phyloP scores from a whole-genome alignment of 2,888 invertebrate genomes.

The Glyphotaelius pellucidus region DNA sequence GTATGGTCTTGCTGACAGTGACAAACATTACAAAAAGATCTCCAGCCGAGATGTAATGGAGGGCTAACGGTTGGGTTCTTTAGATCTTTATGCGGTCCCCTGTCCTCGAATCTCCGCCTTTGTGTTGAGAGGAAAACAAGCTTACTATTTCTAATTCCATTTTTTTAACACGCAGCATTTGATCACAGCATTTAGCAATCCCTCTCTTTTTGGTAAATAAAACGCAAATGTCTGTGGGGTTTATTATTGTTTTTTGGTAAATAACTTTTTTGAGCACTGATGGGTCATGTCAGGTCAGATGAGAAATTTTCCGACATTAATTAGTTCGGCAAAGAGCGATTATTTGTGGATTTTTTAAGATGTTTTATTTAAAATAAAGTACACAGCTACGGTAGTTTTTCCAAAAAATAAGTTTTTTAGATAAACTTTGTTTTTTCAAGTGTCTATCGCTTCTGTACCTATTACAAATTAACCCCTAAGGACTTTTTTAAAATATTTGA shows the following conservation, averaged over 20 bases:
- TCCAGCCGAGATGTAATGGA: slow-evolving; percentile 40
- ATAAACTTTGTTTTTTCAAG: too few species aligned
- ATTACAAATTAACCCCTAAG: too few species aligned
- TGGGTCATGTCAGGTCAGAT: neutral
- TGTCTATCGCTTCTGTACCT: too few species aligned
- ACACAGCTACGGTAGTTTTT: too few species aligned
- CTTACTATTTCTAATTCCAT: slow-evolving; percentile 27
- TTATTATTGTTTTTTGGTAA: neutral
- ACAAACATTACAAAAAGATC: slow-evolving; percentile 12
- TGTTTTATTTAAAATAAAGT: neutral
- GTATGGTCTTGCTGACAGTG: slow-evolving; percentile 27
- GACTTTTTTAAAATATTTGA: too few species aligned
- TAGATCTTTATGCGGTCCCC: neutral
- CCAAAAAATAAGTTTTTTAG: too few species aligned
- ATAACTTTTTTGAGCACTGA: neutral
- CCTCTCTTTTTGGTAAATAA: neutral
- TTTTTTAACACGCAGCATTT: neutral
- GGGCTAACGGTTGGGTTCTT: slow-evolving; percentile 20
- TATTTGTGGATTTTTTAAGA: neutral
- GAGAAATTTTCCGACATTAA: neutral
- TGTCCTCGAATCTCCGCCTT: neutral
- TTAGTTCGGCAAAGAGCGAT: neutral
- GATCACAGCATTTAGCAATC: neutral
- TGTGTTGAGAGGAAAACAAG: slow-evolving; percentile 29
- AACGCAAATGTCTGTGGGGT: neutral